Evolutionary conservation across 2,113 vertebrate species (phyloP), one percentile per base, ranked within the genome.

Genomic region (Phrynosoma blainvillii): DNA sequence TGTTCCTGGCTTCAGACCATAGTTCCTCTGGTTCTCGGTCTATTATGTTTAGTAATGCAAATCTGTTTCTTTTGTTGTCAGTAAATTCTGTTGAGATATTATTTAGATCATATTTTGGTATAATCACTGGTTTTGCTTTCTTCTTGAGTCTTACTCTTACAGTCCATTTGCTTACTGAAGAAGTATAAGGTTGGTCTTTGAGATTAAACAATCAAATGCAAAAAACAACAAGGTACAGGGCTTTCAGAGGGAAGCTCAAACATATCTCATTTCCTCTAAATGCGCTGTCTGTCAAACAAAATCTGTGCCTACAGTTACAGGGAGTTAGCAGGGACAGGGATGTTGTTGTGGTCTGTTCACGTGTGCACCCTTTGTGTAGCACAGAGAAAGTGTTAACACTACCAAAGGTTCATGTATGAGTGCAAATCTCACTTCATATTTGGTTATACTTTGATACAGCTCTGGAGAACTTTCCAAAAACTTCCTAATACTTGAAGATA

Each of bases 171-270:
- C 30, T 84, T 54, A 0, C 0, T 0, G 27, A 75, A 82, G 14
- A 59, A 79, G 1, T 3, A 0, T 0, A 0, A 3, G 73, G 0
- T 1, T 0, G 23, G 27, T 54, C 27, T 12, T n/a, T 25, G 1
- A 40, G 66, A 71, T 16, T 0, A 13, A 42, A 27, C 0, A 3
- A 71, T 47, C 3, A 42, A 0, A 71, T 47, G 47, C 3, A 47
- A 74, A 56, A 47, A 0, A 8, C 10, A 68, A 79, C 47, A 47
- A 47, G 47, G 47, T 47, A 7, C 47, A 47, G 47, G 47, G 7
- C 47, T 7, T n/a, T 59, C 54, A 25, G 14, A 11, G 11, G 23
- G 6, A 66, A 14, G n/a, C 80, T 0, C 0, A 13, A 0, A 68
- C 47, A 70, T 4, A 12, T 4, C 62, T 85, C 32, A 62, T 7